These are phyloP conservation scores for Podarcis lilfordi DNA, from an alignment of 2,797 vertebrate species.

Conservation along the genomic window DNA sequence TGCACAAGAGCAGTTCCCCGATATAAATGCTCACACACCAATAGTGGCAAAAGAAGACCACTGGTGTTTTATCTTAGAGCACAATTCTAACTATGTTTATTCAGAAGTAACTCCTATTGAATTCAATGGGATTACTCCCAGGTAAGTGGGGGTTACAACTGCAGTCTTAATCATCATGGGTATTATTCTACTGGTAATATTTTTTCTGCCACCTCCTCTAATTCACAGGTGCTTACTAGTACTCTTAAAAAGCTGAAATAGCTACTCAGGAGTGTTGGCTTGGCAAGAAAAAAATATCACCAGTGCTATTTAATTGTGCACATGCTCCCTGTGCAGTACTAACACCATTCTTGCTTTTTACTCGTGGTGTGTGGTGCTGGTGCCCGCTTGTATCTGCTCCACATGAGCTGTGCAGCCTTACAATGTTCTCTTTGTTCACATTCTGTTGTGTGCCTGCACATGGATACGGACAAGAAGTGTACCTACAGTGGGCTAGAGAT, in stretches of 20 bases:
- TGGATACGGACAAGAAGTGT: constrained; percentile 2
- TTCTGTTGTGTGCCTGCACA: constrained; percentile 17
- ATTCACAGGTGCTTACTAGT: neutral
- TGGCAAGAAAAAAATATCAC: neutral
- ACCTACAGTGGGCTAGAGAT: neutral
- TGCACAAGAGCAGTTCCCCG: neutral
- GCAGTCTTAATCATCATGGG: neutral
- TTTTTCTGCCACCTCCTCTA: neutral
- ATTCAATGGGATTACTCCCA: too few species aligned
- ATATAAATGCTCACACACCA: neutral
- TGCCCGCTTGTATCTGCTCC: constrained; percentile 11
- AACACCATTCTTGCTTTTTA: constrained; percentile 16
- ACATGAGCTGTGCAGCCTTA: constrained; percentile 8
- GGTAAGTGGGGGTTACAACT: too few species aligned
- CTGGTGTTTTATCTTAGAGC: neutral
- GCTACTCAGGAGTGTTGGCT: constrained; percentile 4
- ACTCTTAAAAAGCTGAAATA: constrained; percentile 11
- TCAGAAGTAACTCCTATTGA: too few species aligned
- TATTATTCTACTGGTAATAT: neutral
- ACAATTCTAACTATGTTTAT: too few species aligned
- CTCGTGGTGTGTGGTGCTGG: neutral
- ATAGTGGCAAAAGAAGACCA: neutral
- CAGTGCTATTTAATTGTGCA: constrained; percentile 6
- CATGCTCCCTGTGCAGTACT: neutral
- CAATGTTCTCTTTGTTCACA: constrained; percentile 34